Base-by-base conservation (phyloP, 2,113 vertebrate species). In the Struthio camelus region DNA sequence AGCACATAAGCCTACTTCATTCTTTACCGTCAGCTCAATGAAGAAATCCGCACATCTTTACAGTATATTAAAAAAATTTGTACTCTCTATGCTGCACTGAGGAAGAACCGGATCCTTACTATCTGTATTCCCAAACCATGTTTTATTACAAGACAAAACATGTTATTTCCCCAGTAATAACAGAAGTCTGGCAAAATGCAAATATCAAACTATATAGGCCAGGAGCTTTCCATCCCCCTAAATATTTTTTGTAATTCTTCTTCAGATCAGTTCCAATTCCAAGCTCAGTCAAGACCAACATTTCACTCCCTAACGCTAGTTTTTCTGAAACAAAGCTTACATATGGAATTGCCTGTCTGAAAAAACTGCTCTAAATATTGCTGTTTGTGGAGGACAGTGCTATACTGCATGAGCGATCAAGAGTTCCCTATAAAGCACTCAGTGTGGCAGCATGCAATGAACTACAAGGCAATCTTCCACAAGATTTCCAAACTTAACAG, bases 391-490 rank as follows among this genome's bases (percentile, higher is more conserved):
- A 91, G 20, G 53, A 89, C 28, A 66, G 40, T 56, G 30, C 36
- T 73, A 20, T 22, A 73, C 0, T 0, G 50, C 40, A 66, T 7
- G 7, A 76, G 9, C 12, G n/a, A 91, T 24, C 19, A 59, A 92
- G 50, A 48, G 32, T n/a, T 70, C 42, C 48, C 42, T 50, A 24
- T 70, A 70, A 30, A 20, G 10, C 32, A 50, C 24, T 13, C 32
- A 70, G 32, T 5, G 48, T 44, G 32, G 64, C 25, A 25, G 15
- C 22, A 32, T 48, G 46, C 14, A 34, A 32, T 32, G 23, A 14
- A 20, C 46, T 10, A 23, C 22, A 70, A 14, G 24, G 34, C 13
- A 19, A 18, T 32, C 16, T 32, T 32, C 15, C 46, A n/a, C 34
- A 70, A 32, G 22, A 70, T 48, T 50, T 30, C 44, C 10, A 44